Conservation (phyloP, 2,888 invertebrate genomes). For the Anthoptus insignis region DNA sequence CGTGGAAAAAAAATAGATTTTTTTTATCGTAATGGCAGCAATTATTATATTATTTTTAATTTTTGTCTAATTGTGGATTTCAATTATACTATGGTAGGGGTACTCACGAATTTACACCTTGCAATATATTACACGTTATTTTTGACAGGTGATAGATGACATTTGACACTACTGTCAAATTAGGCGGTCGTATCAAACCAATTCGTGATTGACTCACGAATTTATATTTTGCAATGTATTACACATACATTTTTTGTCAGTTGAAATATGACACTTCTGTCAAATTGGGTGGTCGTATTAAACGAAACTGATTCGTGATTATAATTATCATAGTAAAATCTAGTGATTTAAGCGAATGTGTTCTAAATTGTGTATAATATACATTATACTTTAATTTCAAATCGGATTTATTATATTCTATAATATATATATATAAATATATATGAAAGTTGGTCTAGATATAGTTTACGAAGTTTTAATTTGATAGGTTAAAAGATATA, state of each 20-base stretch:
- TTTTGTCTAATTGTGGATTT: not conserved
- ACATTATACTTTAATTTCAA: conserved; percentile 39
- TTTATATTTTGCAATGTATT: no score
- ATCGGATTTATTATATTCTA: no score
- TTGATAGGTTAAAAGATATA: not conserved
- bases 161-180: no score
- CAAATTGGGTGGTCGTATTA: not conserved
- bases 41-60: not conserved
- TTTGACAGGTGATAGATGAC: no score
- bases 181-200: no score
- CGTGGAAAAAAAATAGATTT: not conserved
- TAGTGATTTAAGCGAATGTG: conserved; percentile 21
- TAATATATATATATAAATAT: conserved; percentile 28
- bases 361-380: conserved; percentile 33
- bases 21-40: not conserved
- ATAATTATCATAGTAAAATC: not conserved
- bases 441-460: conserved; percentile 16
- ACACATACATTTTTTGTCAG: no score
- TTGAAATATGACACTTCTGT: not conserved
- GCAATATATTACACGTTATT: no score
- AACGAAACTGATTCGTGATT: not conserved
- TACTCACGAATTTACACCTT: no score
- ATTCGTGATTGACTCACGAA: no score
- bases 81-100: not conserved
- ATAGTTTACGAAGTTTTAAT: not conserved